phyloP scores from a whole-genome alignment of 2,888 invertebrate genomes.

The Oligia fasciuncula region DNA sequence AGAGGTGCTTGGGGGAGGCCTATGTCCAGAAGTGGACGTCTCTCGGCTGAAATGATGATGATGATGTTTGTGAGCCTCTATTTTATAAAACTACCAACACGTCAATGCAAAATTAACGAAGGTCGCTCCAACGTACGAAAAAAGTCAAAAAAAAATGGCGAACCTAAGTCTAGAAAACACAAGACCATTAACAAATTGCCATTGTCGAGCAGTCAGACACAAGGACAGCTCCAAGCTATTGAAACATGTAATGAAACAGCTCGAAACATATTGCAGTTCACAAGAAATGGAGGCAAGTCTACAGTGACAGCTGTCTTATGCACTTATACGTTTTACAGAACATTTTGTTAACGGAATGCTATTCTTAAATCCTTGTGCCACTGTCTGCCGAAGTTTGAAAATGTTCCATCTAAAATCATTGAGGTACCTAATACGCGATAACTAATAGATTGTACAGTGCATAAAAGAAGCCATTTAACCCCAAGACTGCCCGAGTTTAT shows the following conservation, averaged over 20 bases:
- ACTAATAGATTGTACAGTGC: not conserved
- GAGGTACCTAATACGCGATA: not conserved
- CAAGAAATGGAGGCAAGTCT: conserved; percentile 17
- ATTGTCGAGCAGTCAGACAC: conserved; percentile 1
- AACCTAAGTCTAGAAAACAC: not conserved
- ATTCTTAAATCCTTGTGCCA: conserved; percentile 20
- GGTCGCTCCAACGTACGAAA: not conserved
- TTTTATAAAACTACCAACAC: not conserved
- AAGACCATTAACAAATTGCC: not conserved
- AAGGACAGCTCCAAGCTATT: conserved; percentile 22
- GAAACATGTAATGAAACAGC: conserved; percentile 32
- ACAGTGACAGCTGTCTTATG: conserved; percentile 25
- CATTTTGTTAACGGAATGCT: conserved; percentile 16
- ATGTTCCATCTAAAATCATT: conserved; percentile 15
- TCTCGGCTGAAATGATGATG: too few relatives aligned
- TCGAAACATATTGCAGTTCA: conserved; percentile 39
- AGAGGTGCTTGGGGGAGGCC: too few relatives aligned
- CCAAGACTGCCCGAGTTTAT: too few relatives aligned
- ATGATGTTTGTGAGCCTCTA: not conserved
- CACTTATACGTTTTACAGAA: conserved; percentile 15
- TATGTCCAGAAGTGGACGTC: too few relatives aligned
- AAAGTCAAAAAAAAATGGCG: not conserved
- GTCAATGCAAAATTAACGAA: not conserved
- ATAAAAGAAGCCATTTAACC: too few relatives aligned
- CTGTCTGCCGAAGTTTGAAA: not conserved